Evolutionary conservation across 2,113 vertebrate species (phyloP).

Genomic region (Heptranchias perlo): DNA sequence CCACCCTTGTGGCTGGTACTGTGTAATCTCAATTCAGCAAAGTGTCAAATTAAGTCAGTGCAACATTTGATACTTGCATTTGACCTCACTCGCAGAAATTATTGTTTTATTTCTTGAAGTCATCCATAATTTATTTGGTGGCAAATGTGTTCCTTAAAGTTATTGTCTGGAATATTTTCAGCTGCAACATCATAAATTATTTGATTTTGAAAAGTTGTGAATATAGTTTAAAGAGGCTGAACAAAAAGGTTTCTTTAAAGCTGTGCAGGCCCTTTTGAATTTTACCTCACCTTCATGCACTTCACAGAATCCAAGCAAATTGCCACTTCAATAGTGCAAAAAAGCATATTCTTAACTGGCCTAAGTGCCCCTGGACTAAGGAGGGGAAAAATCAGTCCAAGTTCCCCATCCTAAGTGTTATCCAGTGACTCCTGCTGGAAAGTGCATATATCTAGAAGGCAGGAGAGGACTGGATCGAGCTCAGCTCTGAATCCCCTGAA

Average conservation of each 20-base stretch:
- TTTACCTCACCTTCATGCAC: background rate
- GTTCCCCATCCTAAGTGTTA: background rate
- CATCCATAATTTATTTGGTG: background rate
- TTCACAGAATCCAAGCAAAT: background rate
- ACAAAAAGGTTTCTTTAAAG: background rate
- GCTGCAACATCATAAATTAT: background rate
- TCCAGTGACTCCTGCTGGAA: background rate
- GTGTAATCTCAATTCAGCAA: no score
- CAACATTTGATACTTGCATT: background rate
- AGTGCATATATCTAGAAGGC: background rate
- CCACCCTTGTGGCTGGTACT: background rate
- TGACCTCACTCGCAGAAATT: background rate
- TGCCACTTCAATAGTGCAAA: background rate
- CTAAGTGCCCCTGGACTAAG: background rate
- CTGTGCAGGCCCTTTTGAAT: background rate
- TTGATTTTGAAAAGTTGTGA: background rate
- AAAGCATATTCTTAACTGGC: background rate
- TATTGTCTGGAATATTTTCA: background rate
- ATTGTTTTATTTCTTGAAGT: background rate
- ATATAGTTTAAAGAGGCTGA: background rate
- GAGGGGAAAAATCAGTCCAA: background rate
- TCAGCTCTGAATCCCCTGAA: no score
- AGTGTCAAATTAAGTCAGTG: background rate
- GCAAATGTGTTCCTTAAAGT: background rate
- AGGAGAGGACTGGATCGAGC: background rate